These are phyloP conservation scores for Tetranychus truncatus DNA, from an alignment of 2,888 invertebrate genomes.

Conservation along the genomic window DNA sequence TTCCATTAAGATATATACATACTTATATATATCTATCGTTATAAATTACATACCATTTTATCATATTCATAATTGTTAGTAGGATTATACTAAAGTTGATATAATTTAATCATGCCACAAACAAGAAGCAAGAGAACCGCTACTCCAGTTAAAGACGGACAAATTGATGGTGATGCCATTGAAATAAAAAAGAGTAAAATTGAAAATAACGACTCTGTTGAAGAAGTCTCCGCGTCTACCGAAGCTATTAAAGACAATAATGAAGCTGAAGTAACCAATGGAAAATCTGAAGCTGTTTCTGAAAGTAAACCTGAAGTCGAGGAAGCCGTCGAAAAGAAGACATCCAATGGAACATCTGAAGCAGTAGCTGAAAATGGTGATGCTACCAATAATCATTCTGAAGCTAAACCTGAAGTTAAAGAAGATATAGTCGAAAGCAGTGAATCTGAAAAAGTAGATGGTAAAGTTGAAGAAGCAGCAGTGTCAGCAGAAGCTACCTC, in stretches of 20 bases:
- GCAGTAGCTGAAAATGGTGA: background rate
- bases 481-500: background rate
- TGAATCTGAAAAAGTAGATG: background rate
- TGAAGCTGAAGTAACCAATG: background rate
- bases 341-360: background rate
- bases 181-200: background rate
- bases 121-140: background rate
- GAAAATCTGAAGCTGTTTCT: background rate
- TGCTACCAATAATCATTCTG: background rate
- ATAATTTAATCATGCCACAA: background rate
- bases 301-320: background rate
- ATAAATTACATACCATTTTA: too few relatives aligned
- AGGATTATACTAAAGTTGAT: too few relatives aligned
- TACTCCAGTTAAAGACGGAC: background rate
- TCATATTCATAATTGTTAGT: too few relatives aligned
- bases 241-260: background rate
- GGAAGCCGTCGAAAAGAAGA: background rate
- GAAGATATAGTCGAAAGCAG: background rate
- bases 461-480: background rate
- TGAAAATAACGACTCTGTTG: background rate
- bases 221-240: background rate
- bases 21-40: too few relatives aligned
- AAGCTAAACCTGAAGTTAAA: background rate
- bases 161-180: background rate
- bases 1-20: too few relatives aligned